Conservation (phyloP, 2,888 invertebrate genomes). For the Vannuccia rotundouncinata region DNA sequence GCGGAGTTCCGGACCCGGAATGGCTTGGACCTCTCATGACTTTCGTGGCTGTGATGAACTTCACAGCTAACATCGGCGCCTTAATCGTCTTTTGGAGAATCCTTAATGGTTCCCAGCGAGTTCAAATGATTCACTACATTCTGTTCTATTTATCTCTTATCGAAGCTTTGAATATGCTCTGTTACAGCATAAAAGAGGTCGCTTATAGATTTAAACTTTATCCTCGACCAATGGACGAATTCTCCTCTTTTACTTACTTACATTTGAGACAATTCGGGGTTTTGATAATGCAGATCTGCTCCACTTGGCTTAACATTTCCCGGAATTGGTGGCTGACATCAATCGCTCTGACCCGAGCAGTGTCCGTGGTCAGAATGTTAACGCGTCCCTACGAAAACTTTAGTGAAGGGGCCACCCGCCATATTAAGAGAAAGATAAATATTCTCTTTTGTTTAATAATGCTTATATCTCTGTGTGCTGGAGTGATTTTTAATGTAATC, state of each 20-base stretch:
- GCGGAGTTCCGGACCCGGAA: too few species aligned
- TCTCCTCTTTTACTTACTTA: neutral
- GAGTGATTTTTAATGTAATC: neutral
- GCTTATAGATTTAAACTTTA: neutral
- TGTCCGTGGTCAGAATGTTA: neutral
- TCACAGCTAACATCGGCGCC: neutral
- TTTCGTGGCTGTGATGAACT: neutral
- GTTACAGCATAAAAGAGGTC: neutral
- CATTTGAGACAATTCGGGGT: neutral
- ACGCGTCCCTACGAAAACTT: neutral
- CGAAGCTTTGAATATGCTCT: neutral
- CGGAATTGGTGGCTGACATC: neutral
- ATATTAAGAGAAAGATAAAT: neutral
- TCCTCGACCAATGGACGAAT: neutral
- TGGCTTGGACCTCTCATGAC: neutral
- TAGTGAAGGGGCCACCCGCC: neutral
- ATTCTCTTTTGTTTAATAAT: neutral
- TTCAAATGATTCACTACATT: conserved; percentile 10
- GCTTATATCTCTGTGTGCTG: neutral
- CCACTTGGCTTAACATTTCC: neutral
- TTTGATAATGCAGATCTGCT: neutral
- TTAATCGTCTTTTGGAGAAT: neutral
- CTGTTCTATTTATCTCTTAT: neutral
- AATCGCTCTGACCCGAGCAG: neutral
- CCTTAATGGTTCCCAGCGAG: neutral